phyloP scores from a whole-genome alignment of 2,888 invertebrate species.

The Blastobasis adustella region DNA sequence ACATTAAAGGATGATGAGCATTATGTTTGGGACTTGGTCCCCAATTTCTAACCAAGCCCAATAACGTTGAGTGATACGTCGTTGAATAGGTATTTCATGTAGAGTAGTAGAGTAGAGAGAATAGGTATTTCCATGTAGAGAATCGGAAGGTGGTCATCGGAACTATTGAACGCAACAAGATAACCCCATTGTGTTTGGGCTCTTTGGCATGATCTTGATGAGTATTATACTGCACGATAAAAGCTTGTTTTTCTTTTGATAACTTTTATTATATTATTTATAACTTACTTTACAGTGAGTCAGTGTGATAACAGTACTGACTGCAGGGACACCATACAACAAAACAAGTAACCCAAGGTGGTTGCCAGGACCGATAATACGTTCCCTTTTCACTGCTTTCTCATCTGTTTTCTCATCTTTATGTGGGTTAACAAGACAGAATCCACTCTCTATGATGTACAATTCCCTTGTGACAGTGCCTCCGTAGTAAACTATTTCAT shows the following conservation, averaged over 20 bases:
- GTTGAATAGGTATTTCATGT: too few relatives aligned
- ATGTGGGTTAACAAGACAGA: constrained; percentile 41
- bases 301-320: constrained; percentile 60
- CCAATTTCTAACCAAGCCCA: too few relatives aligned
- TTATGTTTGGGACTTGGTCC: background rate
- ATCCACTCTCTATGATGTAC: constrained; percentile 69
- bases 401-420: constrained; percentile 28
- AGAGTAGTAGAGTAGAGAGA: too few relatives aligned
- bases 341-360: constrained; percentile 63
- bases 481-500: constrained; percentile 68
- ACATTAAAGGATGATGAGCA: background rate
- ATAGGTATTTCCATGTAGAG: too few relatives aligned
- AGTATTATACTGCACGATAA: too few relatives aligned
- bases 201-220: too few relatives aligned
- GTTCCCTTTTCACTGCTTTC: constrained; percentile 40
- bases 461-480: constrained; percentile 68
- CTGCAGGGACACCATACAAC: constrained; percentile 63
- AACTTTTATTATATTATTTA: background rate
- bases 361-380: constrained; percentile 59
- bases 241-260: too few relatives aligned
- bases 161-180: too few relatives aligned
- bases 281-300: constrained; percentile 66
- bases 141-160: too few relatives aligned
- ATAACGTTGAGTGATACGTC: too few relatives aligned
- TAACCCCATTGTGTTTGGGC: too few relatives aligned